Evolutionary conservation across 2,113 vertebrate genomes (phyloP).

Genomic region (Chaetodon auriga): DNA sequence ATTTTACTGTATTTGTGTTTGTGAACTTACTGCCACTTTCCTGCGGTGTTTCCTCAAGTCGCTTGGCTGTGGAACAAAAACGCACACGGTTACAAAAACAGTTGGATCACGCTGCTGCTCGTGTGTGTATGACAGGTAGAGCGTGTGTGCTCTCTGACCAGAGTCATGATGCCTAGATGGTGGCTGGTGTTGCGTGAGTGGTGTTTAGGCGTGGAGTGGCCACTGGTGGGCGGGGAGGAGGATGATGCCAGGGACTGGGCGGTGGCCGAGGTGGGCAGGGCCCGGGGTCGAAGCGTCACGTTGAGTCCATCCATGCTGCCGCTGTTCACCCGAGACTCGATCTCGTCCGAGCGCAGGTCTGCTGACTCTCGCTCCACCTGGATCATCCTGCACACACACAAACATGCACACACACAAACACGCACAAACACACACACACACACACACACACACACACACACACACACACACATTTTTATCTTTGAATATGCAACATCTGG

Average conservation of each 20-base stretch:
- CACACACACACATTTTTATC: neutral
- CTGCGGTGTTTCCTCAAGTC: slow-evolving; percentile 97
- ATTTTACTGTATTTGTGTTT: neutral
- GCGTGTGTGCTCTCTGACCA: slow-evolving; percentile 85
- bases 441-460: slow-evolving; percentile 8
- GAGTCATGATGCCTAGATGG: slow-evolving; percentile 96
- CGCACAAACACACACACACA: neutral
- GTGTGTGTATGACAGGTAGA: neutral
- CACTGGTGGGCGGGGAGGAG: slow-evolving; percentile 90
- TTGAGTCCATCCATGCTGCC: slow-evolving; percentile 97
- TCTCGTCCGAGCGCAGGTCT: slow-evolving; percentile 92
- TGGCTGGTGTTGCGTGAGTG: slow-evolving; percentile 90
- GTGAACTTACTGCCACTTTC: slow-evolving; percentile 93
- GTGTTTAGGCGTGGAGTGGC: slow-evolving; percentile 92
- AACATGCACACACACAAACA: neutral
- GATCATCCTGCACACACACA: slow-evolving; percentile 90
- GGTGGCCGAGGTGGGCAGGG: slow-evolving; percentile 93
- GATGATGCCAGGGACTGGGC: slow-evolving; percentile 94
- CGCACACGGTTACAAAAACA: slow-evolving; percentile 23
- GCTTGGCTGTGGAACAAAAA: slow-evolving; percentile 89
- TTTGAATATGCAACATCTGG: neutral
- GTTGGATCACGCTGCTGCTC: neutral
- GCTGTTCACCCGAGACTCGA: slow-evolving; percentile 93
- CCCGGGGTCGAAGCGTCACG: slow-evolving; percentile 90
- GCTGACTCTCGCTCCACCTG: slow-evolving; percentile 97